A percentile compares a stretch with the other conserved stretches of the same genome.
phyloP scores from a whole-genome alignment of 2,888 invertebrate species.

The Rosalia funebris region DNA sequence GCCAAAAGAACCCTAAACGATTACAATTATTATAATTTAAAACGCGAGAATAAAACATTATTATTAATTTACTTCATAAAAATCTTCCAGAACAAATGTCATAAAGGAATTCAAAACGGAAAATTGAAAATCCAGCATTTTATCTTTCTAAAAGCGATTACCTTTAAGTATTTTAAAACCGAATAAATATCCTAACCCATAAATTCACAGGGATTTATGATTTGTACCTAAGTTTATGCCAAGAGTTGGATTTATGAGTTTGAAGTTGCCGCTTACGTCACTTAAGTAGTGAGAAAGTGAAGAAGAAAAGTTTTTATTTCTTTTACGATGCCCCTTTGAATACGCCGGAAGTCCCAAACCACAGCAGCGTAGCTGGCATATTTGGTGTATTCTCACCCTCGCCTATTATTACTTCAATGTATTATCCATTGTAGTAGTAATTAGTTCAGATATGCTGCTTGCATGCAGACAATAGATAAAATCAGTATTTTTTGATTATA shows the following conservation, averaged over 20 bases:
- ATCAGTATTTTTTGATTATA: too few relatives aligned
- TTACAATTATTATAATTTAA: too few relatives aligned
- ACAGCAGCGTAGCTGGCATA: background rate
- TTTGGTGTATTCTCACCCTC: background rate
- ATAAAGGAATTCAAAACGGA: background rate
- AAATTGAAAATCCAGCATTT: slow-evolving; percentile 6
- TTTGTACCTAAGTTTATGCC: slow-evolving; percentile 44
- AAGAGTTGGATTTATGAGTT: slow-evolving; percentile 44
- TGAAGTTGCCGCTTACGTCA: slow-evolving; percentile 40
- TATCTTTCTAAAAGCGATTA: slow-evolving; percentile 36
- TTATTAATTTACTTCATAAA: too few relatives aligned
- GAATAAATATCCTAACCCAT: slow-evolving; percentile 48
- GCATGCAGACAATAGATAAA: too few relatives aligned
- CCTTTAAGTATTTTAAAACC: slow-evolving; percentile 48
- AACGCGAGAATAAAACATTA: too few relatives aligned
- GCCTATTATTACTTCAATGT: background rate
- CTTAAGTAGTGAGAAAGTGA: slow-evolving; percentile 29
- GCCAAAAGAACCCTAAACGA: too few relatives aligned
- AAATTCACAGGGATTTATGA: slow-evolving; percentile 44
- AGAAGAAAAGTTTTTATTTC: slow-evolving; percentile 20
- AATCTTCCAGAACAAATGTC: too few relatives aligned
- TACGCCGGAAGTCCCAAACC: background rate
- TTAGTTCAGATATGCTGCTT: background rate
- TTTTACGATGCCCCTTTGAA: slow-evolving; percentile 12
- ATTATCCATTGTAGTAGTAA: background rate